A percentile compares a stretch with the other conserved stretches of the same genome.
These are phyloP conservation scores for Meteorus colon DNA, from an alignment of 2,888 invertebrate genomes.

Conservation along the genomic window DNA sequence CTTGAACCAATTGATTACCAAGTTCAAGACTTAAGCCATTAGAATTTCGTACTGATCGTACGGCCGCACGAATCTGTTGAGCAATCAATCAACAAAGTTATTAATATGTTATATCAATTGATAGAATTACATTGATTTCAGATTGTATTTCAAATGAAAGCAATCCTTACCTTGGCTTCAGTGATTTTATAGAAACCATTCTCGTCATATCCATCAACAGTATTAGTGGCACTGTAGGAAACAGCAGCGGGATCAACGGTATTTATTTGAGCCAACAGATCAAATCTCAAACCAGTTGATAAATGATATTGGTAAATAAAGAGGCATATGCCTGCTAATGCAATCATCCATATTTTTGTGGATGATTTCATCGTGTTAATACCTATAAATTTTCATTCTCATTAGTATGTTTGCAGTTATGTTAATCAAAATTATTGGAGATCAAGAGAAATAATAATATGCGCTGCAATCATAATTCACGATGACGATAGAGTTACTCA, in stretches of 20 bases:
- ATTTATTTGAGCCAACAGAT: constrained; percentile 62
- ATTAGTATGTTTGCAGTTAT: constrained; percentile 15
- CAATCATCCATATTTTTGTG: constrained; percentile 80
- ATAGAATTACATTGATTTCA: neutral
- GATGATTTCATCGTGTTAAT: constrained; percentile 75
- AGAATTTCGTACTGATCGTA: constrained; percentile 60
- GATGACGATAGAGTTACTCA: too few species aligned
- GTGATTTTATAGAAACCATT: constrained; percentile 57
- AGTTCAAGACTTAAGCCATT: constrained; percentile 67
- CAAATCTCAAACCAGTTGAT: constrained; percentile 73
- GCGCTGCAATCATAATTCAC: too few species aligned
- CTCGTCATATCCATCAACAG: constrained; percentile 59
- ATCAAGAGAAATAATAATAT: neutral
- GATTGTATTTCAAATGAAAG: neutral
- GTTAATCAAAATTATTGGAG: neutral
- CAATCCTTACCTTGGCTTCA: constrained; percentile 60
- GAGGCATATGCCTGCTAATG: constrained; percentile 78
- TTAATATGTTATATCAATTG: neutral
- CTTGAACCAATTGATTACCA: constrained; percentile 58
- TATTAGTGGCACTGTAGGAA: constrained; percentile 56
- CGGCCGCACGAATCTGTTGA: constrained; percentile 62
- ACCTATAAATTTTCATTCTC: constrained; percentile 51
- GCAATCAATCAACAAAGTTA: neutral
- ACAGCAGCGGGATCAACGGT: constrained; percentile 55
- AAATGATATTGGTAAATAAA: constrained; percentile 80